phyloP scores from a whole-genome alignment of 53 echinoderm and acorn worm genomes.

The Hippasteria phrygiana region DNA sequence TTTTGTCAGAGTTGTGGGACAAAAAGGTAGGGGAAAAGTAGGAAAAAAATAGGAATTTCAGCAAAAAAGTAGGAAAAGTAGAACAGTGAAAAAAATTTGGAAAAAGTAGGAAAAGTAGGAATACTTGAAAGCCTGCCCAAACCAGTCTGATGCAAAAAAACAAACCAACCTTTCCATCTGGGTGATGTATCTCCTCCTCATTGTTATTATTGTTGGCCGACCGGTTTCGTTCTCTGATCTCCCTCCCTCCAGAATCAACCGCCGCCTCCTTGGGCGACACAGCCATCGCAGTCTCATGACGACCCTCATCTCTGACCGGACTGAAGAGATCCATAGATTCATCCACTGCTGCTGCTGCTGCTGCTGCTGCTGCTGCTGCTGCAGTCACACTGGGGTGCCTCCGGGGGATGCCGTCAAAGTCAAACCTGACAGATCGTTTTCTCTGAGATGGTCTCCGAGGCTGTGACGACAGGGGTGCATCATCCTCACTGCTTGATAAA shows the following conservation, averaged over 20 bases:
- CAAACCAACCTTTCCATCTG: conserved; percentile 89
- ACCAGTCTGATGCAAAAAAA: too few relatives aligned
- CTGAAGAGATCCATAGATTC: conserved; percentile 36
- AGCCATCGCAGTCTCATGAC: conserved; percentile 1
- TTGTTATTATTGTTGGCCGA: conserved; percentile 39
- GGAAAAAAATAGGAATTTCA: too few relatives aligned
- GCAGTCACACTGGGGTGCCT: background rate
- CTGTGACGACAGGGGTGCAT: background rate
- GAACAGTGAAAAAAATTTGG: too few relatives aligned
- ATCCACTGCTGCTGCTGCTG: background rate
- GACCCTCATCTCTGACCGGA: conserved; percentile 7
- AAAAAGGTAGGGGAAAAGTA: too few relatives aligned
- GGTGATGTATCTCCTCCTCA: conserved; percentile 81
- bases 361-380: background rate
- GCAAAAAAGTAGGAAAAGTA: too few relatives aligned
- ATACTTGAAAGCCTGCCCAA: too few relatives aligned
- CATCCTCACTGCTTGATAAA: conserved; percentile 27
- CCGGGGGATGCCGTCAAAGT: background rate
- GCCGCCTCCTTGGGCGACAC: background rate
- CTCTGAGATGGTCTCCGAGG: conserved; percentile 38
- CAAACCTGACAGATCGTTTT: conserved; percentile 66
- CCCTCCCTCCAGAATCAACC: conserved; percentile 23
- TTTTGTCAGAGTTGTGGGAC: too few relatives aligned
- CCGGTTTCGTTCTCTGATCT: conserved; percentile 19
- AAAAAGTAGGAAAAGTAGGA: too few relatives aligned